Conservation (phyloP, 2,797 vertebrate genomes). For the Prionace glauca region DNA sequence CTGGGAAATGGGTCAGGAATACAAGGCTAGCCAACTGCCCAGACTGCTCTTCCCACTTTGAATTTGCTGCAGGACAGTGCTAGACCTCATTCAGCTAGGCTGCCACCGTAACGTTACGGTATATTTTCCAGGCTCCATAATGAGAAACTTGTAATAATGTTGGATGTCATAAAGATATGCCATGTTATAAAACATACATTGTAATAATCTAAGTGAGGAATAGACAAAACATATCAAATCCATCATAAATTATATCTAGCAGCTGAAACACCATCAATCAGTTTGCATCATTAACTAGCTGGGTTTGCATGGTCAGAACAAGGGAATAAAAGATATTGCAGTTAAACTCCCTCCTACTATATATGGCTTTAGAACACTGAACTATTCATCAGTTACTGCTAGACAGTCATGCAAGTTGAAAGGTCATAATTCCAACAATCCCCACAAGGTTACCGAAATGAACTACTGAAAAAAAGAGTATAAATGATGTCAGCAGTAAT, state of each 20-base stretch:
- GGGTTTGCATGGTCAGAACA: background rate
- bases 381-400: background rate
- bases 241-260: background rate
- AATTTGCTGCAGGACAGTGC: background rate
- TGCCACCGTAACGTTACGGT: background rate
- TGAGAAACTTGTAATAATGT: background rate
- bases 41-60: background rate
- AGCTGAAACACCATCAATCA: background rate
- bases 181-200: background rate
- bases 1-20: background rate
- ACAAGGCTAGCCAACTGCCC: background rate
- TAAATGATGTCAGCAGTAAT: background rate
- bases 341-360: background rate
- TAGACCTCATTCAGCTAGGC: background rate
- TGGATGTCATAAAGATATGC: background rate
- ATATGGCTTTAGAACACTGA: background rate
- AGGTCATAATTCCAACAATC: background rate
- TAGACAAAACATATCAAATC: background rate
- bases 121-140: background rate
- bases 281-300: background rate
- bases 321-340: background rate
- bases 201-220: background rate
- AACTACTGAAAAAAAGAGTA: background rate
- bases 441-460: background rate
- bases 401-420: background rate